A percentile compares a stretch with the other conserved stretches of the same genome.
These are phyloP conservation scores for Ectropis crepuscularia DNA, from an alignment of 2,888 invertebrate genomes.

Conservation along the genomic window DNA sequence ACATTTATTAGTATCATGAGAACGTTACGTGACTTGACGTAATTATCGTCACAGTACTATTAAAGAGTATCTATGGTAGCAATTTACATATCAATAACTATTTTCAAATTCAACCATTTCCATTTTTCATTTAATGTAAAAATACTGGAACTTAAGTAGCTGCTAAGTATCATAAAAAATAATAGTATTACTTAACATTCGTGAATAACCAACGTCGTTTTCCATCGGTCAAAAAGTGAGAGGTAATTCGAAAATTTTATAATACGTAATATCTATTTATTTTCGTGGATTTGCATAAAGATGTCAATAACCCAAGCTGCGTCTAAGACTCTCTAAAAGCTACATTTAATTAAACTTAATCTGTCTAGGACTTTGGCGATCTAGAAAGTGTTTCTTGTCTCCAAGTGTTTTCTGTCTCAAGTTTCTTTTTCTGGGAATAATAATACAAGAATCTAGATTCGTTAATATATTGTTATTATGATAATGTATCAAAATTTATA, in stretches of 20 bases:
- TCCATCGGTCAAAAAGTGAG: slow-evolving; percentile 20
- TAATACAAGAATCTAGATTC: too few relatives aligned
- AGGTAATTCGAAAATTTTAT: slow-evolving; percentile 9
- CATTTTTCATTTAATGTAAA: too few relatives aligned
- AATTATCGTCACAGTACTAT: too few relatives aligned
- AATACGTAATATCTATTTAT: slow-evolving; percentile 24
- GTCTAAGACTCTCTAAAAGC: slow-evolving; percentile 15
- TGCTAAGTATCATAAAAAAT: too few relatives aligned
- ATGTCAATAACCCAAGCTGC: slow-evolving; percentile 23
- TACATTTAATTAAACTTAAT: slow-evolving; percentile 17
- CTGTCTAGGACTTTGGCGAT: slow-evolving; percentile 16
- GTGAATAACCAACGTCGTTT: not conserved
- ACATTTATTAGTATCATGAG: too few relatives aligned
- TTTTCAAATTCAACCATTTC: too few relatives aligned
- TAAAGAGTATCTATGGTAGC: too few relatives aligned
- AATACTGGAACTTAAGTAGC: too few relatives aligned
- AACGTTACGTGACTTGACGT: too few relatives aligned
- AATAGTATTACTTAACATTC: not conserved
- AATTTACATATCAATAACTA: too few relatives aligned
- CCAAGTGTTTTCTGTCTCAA: not conserved
- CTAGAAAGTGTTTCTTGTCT: slow-evolving; percentile 17
- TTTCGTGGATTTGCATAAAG: slow-evolving; percentile 23
- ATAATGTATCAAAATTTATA: too few relatives aligned
- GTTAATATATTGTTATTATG: too few relatives aligned
- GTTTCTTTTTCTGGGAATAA: not conserved